These are phyloP conservation scores for Nothoprocta perdicaria DNA, from an alignment of 2,113 vertebrate genomes.

Conservation along the genomic window DNA sequence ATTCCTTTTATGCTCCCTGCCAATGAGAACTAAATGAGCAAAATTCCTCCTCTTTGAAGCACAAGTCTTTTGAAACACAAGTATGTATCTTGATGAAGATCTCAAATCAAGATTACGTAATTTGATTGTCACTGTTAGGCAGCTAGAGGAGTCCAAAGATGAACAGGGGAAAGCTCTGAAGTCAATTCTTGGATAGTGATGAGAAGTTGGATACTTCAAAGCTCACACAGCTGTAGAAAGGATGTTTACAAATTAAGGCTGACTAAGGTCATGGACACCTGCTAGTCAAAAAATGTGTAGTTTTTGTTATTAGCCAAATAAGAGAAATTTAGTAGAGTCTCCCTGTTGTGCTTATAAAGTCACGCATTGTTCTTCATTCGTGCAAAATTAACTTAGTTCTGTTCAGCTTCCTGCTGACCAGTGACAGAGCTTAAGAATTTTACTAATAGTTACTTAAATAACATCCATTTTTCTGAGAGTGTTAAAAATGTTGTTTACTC, in stretches of 20 bases:
- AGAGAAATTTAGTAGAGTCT: not conserved
- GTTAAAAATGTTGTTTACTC: conserved; percentile 40
- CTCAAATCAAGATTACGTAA: not conserved
- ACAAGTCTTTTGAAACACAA: not conserved
- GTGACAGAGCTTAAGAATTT: not conserved
- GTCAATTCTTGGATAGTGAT: conserved; percentile 27
- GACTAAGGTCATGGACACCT: conserved; percentile 58
- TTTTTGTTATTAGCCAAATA: conserved; percentile 37
- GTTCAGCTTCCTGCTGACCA: conserved; percentile 14
- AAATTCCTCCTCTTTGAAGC: not conserved
- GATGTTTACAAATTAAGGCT: conserved; percentile 55
- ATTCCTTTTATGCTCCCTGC: not conserved
- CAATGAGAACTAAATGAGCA: not conserved
- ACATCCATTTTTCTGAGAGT: conserved; percentile 10
- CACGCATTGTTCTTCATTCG: not conserved
- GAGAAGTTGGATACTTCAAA: conserved; percentile 61
- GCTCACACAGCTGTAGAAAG: conserved; percentile 40
- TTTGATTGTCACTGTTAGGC: not conserved
- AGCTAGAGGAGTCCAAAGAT: not conserved
- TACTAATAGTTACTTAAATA: conserved; percentile 38
- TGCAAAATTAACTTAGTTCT: conserved; percentile 35
- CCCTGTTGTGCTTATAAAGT: conserved; percentile 24
- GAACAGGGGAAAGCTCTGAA: conserved; percentile 14
- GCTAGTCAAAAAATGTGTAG: conserved; percentile 32
- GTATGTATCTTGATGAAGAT: not conserved